phyloP scores from a whole-genome alignment of 2,797 vertebrate species.

The Gallinago nigripennis region DNA sequence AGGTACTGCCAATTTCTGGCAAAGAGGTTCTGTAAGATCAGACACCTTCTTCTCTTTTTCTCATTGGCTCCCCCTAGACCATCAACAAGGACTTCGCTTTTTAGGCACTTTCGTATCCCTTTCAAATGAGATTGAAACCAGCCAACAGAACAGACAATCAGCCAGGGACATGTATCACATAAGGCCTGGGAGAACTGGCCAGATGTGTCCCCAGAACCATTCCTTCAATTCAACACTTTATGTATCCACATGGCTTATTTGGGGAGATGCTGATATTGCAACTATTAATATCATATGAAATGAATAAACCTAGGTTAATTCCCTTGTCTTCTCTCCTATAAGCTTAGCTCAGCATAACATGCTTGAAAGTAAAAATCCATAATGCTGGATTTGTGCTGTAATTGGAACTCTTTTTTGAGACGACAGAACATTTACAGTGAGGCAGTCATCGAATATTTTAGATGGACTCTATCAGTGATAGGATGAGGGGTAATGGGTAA shows the following conservation, averaged over 20 bases:
- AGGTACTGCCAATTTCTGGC: background rate
- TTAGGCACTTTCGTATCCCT: background rate
- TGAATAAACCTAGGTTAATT: background rate
- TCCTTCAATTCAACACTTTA: background rate
- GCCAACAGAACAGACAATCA: background rate
- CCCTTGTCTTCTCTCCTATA: background rate
- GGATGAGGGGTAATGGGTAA: background rate
- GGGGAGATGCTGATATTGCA: background rate
- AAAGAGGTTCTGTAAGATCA: background rate
- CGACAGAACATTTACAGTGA: background rate
- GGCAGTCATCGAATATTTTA: background rate
- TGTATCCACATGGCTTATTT: background rate
- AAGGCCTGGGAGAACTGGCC: background rate
- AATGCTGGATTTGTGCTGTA: background rate
- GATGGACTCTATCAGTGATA: background rate
- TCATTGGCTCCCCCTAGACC: background rate
- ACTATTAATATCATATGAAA: background rate
- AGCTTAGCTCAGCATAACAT: background rate
- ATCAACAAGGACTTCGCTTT: background rate
- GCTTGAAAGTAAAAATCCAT: background rate
- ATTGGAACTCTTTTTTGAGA: background rate
- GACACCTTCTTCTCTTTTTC: background rate
- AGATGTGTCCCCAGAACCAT: background rate
- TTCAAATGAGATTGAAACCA: background rate
- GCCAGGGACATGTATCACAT: background rate